These are phyloP conservation scores for Heliconius hermathena DNA, from an alignment of 1,140 invertebrate genomes.

Conservation along the genomic window DNA sequence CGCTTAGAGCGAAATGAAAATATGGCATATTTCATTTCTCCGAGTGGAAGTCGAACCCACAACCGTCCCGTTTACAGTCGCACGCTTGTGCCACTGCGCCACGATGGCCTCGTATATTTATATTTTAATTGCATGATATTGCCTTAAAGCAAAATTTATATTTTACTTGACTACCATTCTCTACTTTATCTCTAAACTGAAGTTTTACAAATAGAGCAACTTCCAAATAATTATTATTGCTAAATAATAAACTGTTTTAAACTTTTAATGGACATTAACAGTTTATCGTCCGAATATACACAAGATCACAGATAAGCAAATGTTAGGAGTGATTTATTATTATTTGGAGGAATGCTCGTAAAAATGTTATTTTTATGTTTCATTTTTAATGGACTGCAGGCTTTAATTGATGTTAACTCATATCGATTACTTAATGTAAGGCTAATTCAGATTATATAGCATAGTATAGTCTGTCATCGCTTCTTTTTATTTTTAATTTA, in stretches of 20 bases:
- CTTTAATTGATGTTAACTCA: neutral
- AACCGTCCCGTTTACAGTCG: too few relatives aligned
- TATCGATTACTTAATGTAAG: neutral
- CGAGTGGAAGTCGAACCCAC: too few relatives aligned
- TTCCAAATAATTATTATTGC: neutral
- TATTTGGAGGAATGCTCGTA: neutral
- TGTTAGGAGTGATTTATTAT: conserved; percentile 5
- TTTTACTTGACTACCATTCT: neutral
- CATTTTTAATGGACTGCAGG: neutral
- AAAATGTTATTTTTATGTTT: conserved; percentile 7
- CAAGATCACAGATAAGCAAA: conserved; percentile 8
- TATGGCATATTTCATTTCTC: too few relatives aligned
- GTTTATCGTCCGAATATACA: neutral
- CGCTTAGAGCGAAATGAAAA: too few relatives aligned
- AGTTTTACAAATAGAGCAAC: neutral
- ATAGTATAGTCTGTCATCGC: neutral
- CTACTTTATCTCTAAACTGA: neutral
- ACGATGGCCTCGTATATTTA: too few relatives aligned
- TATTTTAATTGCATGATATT: too few relatives aligned
- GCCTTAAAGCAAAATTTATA: neutral
- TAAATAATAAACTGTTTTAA: neutral
- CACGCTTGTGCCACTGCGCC: too few relatives aligned
- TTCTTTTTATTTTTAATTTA: neutral
- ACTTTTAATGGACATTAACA: neutral
- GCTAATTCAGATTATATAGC: neutral